phyloP scores from a whole-genome alignment of 64 coral and sea anemone species.

The Cladopsammia gracilis region DNA sequence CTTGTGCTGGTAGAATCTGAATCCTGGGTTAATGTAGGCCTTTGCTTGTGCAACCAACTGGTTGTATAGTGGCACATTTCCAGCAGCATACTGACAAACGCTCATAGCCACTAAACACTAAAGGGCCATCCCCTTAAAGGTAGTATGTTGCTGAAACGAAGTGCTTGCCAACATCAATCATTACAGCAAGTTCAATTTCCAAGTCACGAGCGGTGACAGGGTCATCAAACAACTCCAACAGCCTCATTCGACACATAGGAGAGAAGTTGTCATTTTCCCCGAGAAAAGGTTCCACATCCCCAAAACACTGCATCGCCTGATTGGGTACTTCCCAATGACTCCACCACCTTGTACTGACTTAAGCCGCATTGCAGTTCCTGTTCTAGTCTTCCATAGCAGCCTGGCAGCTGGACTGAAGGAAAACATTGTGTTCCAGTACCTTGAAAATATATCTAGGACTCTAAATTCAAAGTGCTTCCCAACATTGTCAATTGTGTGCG shows the following conservation, averaged over 20 bases:
- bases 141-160: conserved; percentile 75
- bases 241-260: conserved; percentile 25
- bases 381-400: conserved; percentile 68
- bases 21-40: conserved; percentile 61
- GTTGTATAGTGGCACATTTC: conserved; percentile 68
- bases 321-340: conserved; percentile 77
- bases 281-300: conserved; percentile 73
- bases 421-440: conserved; percentile 75
- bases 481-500: conserved; percentile 52
- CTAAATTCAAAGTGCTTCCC: conserved; percentile 55
- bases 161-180: conserved; percentile 70
- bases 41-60: conserved; percentile 81
- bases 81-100: conserved; percentile 67
- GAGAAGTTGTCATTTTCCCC: conserved; percentile 64
- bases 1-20: conserved; percentile 63
- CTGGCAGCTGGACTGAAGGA: conserved; percentile 63
- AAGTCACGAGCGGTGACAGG: conserved; percentile 65
- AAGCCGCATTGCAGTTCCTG: conserved; percentile 55
- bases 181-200: conserved; percentile 69
- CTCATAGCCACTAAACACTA: conserved; percentile 80
- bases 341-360: conserved; percentile 70
- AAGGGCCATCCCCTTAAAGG: conserved; percentile 78
- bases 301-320: too few relatives aligned
- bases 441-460: conserved; percentile 66
- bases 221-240: conserved; percentile 87